Conservation (phyloP, 2,888 invertebrate species). For the Lomographa bimaculata region DNA sequence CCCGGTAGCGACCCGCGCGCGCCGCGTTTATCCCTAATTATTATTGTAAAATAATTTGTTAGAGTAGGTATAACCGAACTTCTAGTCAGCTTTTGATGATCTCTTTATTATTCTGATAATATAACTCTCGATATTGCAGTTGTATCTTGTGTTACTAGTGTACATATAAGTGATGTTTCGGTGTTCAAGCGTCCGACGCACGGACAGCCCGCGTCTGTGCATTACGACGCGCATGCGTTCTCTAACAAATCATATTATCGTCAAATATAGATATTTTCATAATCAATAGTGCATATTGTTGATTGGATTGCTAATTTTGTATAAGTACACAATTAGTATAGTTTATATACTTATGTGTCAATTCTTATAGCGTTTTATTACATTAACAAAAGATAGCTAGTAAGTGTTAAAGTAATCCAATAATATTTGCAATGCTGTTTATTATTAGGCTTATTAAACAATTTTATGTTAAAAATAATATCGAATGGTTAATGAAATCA, state of each 20-base stretch:
- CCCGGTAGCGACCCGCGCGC: conserved; percentile 7
- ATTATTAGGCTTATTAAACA: conserved; percentile 62
- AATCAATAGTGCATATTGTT: conserved; percentile 81
- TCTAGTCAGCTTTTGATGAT: conserved; percentile 82
- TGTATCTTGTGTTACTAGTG: conserved; percentile 68
- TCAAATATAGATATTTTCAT: conserved; percentile 77
- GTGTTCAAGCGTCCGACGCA: conserved; percentile 55
- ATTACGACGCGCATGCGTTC: conserved; percentile 31
- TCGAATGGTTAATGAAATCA: conserved; percentile 33
- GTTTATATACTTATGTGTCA: conserved; percentile 85
- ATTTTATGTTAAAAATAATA: conserved; percentile 45
- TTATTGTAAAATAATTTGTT: conserved; percentile 67
- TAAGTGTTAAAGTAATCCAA: conserved; percentile 81
- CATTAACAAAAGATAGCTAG: conserved; percentile 80
- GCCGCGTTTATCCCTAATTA: conserved; percentile 29
- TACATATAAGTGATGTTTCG: conserved; percentile 60
- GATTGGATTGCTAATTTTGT: conserved; percentile 81
- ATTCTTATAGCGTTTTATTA: conserved; percentile 84
- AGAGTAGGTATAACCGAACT: conserved; percentile 75
- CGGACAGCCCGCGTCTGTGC: conserved; percentile 25
- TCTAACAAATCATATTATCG: conserved; percentile 60
- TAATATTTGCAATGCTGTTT: conserved; percentile 63
- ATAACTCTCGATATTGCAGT: conserved; percentile 67
- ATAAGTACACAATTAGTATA: conserved; percentile 83
- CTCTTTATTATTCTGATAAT: conserved; percentile 69